These are phyloP conservation scores for Etheostoma nigrum DNA, from an alignment of 2,797 vertebrate genomes.

Conservation along the genomic window DNA sequence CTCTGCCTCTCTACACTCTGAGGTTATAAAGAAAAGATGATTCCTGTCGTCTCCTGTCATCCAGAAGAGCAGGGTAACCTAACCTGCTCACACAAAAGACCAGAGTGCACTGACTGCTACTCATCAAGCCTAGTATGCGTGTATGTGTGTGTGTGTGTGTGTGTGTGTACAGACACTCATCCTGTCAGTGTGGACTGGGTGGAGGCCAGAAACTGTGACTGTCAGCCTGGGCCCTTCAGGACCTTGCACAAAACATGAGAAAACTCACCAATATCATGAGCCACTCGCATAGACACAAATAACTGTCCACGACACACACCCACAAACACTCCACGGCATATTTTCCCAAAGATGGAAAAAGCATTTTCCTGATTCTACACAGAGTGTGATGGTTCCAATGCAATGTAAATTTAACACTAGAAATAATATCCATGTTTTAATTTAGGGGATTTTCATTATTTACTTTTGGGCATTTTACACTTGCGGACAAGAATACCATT, in stretches of 20 bases:
- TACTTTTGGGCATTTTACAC: not conserved
- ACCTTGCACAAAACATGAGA: not conserved
- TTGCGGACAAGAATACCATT: not conserved
- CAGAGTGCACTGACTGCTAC: conserved; percentile 46
- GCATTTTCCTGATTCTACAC: not conserved
- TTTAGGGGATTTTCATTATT: not conserved
- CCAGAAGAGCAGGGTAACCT: conserved; percentile 68
- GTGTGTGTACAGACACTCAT: conserved; percentile 7
- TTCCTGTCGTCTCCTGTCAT: conserved; percentile 58
- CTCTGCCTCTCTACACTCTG: conserved; percentile 19
- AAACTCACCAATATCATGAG: not conserved
- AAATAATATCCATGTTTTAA: not conserved
- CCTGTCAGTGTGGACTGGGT: conserved; percentile 7
- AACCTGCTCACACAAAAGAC: conserved; percentile 62
- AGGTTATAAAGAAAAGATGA: conserved; percentile 55
- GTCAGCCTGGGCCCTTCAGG: conserved; percentile 37
- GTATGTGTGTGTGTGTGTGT: not conserved
- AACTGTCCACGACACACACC: too few species aligned
- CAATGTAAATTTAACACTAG: not conserved
- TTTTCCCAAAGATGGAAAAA: too few species aligned
- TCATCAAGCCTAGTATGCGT: conserved; percentile 41
- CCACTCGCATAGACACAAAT: not conserved
- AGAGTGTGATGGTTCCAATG: too few species aligned
- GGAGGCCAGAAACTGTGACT: conserved; percentile 22
- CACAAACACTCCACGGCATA: not conserved